Conservation (phyloP, 2,888 invertebrate genomes). For the Pandemis heparana region DNA sequence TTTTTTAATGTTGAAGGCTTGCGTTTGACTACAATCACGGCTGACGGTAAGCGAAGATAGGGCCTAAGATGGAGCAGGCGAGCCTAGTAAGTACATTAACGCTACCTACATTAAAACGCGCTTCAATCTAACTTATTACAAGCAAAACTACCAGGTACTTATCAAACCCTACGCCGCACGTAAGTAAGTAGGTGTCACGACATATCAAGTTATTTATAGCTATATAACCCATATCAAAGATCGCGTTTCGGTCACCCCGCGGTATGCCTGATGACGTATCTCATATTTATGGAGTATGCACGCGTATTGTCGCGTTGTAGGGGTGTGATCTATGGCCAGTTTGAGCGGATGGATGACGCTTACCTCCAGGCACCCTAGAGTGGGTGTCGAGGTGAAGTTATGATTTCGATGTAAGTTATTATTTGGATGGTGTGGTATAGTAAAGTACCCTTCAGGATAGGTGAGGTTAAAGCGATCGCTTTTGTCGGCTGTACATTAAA, state of each 20-base stretch:
- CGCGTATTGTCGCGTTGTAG: constrained; percentile 58
- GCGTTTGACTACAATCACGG: no score
- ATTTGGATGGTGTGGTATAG: constrained; percentile 30
- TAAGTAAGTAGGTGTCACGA: constrained; percentile 75
- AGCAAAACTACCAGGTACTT: constrained; percentile 20
- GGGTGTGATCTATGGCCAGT: constrained; percentile 72
- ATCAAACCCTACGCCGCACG: constrained; percentile 50
- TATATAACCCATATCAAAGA: constrained; percentile 65
- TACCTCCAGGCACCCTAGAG: constrained; percentile 57
- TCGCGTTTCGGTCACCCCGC: constrained; percentile 46
- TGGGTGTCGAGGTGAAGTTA: constrained; percentile 55
- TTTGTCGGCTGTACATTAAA: constrained; percentile 26
- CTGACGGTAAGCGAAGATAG: no score
- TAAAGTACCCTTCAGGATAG: constrained; percentile 32
- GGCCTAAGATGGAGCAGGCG: no score
- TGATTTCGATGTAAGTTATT: constrained; percentile 41
- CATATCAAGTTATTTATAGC: constrained; percentile 74
- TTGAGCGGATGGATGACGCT: constrained; percentile 61
- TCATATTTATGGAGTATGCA: constrained; percentile 72
- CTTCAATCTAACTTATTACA: constrained; percentile 9
- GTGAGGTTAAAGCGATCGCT: constrained; percentile 14
- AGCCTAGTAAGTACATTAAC: background rate
- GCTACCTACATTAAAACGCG: constrained; percentile 3
- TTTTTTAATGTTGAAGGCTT: no score
- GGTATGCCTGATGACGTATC: constrained; percentile 69